Conservation (phyloP, 2,888 invertebrate genomes). For the Gonocerus acuteangulatus region DNA sequence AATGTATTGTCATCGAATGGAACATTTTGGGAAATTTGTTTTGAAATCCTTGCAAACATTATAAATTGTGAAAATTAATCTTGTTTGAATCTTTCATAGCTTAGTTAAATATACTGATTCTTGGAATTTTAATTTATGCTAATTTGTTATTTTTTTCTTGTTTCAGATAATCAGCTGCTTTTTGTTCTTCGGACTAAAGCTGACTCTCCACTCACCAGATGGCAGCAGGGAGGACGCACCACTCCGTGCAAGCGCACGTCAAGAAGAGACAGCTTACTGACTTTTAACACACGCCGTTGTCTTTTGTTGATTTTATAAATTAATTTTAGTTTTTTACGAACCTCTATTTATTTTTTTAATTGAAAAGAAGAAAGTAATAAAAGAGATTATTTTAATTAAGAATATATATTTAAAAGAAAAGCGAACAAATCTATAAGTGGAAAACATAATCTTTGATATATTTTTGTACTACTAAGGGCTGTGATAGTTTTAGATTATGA, state of each 20-base stretch:
- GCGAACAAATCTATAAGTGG: not conserved
- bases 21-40: no score
- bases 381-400: conserved; percentile 16
- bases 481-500: conserved; percentile 8
- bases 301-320: conserved; percentile 5
- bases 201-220: not conserved
- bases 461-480: conserved; percentile 8
- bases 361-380: not conserved
- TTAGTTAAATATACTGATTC: no score
- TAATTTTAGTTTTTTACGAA: not conserved
- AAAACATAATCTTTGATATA: not conserved
- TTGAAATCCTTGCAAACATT: no score
- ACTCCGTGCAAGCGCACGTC: conserved; percentile 31
- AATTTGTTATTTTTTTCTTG: no score
- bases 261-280: conserved; percentile 32
- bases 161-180: no score
- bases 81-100: no score
- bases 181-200: not conserved
- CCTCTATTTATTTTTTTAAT: conserved; percentile 6
- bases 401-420: not conserved
- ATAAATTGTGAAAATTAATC: no score
- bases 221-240: conserved; percentile 11
- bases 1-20: no score
- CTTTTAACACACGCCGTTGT: conserved; percentile 25
- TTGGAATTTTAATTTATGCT: no score